These are phyloP conservation scores for Rhinogobio ventralis DNA, from an alignment of 2,797 vertebrate genomes.

Conservation along the genomic window DNA sequence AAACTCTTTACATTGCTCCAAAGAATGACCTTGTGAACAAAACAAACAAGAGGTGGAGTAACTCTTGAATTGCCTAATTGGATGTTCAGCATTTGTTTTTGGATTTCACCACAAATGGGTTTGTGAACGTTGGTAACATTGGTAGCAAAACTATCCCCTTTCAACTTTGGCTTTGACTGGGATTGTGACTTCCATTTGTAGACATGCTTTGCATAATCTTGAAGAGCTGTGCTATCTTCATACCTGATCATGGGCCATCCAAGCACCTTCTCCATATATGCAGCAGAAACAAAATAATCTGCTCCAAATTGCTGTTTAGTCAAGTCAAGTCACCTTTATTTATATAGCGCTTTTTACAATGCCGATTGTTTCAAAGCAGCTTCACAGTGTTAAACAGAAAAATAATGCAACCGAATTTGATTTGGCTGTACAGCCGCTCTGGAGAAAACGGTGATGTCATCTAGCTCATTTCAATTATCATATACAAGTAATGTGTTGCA, in stretches of 20 bases:
- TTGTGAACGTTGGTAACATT: background rate
- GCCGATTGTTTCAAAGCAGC: too few relatives aligned
- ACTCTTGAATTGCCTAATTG: background rate
- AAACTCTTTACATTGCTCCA: slow-evolving; percentile 11
- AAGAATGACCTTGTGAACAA: background rate
- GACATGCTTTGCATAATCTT: slow-evolving; percentile 3
- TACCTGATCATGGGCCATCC: background rate
- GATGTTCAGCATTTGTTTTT: background rate
- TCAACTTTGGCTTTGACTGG: background rate
- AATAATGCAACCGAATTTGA: too few relatives aligned
- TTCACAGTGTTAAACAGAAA: too few relatives aligned
- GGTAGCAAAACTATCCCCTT: slow-evolving; percentile 12
- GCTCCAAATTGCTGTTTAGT: slow-evolving; percentile 34
- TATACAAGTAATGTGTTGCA: too few relatives aligned
- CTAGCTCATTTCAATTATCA: too few relatives aligned
- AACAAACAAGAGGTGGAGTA: background rate
- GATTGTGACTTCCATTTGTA: background rate
- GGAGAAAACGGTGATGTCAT: too few relatives aligned
- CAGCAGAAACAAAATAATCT: background rate
- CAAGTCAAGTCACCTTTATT: too few relatives aligned
- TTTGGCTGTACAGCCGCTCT: too few relatives aligned
- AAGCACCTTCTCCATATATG: slow-evolving; percentile 11
- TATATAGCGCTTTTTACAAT: too few relatives aligned
- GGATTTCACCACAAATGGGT: too few relatives aligned
- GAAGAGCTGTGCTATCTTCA: slow-evolving; percentile 9